Conservation (phyloP, 2,888 invertebrate genomes). For the Nomada hirtipes region DNA sequence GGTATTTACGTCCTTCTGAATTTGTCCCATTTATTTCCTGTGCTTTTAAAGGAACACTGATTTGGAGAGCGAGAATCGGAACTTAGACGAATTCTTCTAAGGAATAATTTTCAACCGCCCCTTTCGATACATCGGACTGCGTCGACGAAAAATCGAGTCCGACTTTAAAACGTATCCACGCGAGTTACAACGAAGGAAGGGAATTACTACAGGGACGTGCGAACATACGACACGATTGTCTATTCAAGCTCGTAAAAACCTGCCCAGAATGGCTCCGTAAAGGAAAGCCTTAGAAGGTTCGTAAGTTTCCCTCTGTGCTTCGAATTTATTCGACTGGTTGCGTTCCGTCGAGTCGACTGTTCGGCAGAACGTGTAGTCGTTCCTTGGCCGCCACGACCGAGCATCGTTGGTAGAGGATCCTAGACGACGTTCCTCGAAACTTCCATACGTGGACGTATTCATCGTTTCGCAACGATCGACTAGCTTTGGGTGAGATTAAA, state of each 20-base stretch:
- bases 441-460: background rate
- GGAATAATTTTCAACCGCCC: too few species aligned
- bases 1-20: too few species aligned
- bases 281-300: conserved; percentile 9
- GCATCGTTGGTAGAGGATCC: too few species aligned
- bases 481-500: conserved; percentile 51
- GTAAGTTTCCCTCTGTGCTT: conserved; percentile 4
- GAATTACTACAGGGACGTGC: conserved; percentile 43
- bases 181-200: conserved; percentile 9
- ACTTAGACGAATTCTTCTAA: background rate
- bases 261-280: conserved; percentile 40
- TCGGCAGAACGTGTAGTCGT: background rate
- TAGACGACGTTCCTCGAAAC: background rate
- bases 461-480: background rate
- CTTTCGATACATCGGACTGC: background rate
- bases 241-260: conserved; percentile 51
- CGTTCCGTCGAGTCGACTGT: conserved; percentile 4
- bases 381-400: background rate
- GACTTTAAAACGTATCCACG: conserved; percentile 23
- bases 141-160: conserved; percentile 10
- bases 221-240: conserved; percentile 45
- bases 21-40: background rate
- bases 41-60: background rate
- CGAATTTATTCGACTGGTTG: conserved; percentile 34
- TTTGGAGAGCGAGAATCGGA: background rate